Percentiles rank a stretch among this genome's conserved stretches.
Conservation (phyloP, 1,140 invertebrate genomes). For the Drosophila persimilis region DNA sequence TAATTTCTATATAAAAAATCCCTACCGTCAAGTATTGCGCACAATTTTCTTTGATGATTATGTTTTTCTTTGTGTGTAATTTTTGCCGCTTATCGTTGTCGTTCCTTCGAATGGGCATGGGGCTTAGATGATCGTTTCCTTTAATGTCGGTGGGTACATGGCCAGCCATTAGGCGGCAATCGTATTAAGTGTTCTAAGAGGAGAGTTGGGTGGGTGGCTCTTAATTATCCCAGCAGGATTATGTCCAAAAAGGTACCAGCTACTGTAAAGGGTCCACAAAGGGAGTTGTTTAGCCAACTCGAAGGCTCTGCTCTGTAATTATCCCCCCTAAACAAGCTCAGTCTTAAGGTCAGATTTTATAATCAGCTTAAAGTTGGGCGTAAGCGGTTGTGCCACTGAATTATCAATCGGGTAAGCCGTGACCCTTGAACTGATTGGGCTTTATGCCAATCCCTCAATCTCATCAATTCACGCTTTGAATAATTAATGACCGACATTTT, state of each 20-base stretch:
- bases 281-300: constrained; percentile 8
- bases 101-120: constrained; percentile 39
- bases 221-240: constrained; percentile 10
- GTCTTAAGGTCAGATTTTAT: constrained; percentile 8
- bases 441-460: constrained; percentile 21
- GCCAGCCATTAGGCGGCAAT: constrained; percentile 47
- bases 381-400: constrained; percentile 1
- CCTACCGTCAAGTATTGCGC: not conserved
- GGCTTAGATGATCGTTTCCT: constrained; percentile 35
- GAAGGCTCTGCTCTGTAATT: constrained; percentile 4
- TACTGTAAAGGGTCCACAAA: not conserved
- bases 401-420: constrained; percentile 3
- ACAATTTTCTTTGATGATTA: constrained; percentile 21
- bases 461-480: constrained; percentile 40
- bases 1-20: not conserved
- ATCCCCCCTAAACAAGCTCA: not conserved
- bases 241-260: constrained; percentile 14
- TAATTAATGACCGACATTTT: constrained; percentile 32
- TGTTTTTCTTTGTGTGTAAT: constrained; percentile 25
- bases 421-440: constrained; percentile 14
- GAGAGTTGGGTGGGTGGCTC: not conserved
- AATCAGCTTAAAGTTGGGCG: constrained; percentile 4
- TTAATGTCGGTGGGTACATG: constrained; percentile 23
- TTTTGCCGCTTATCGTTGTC: constrained; percentile 26
- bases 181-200: constrained; percentile 56